Percentiles rank a stretch among this genome's conserved stretches.
Conservation (phyloP, 1,140 invertebrate genomes). For the Argopecten irradians region DNA sequence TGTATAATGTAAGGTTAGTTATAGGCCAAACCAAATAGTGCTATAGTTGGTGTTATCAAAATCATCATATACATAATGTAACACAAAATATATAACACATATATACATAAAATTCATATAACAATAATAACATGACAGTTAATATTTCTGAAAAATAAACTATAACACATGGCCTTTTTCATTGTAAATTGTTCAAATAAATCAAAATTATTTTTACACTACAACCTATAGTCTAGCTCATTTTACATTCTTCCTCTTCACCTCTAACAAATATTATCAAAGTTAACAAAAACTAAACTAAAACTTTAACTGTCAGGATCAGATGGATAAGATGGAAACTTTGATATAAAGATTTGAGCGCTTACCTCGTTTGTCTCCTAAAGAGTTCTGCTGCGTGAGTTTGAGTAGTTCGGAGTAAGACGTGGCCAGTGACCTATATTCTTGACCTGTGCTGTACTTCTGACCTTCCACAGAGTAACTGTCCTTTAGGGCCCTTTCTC, state of each 20-base stretch:
- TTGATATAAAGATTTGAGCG: too few species aligned
- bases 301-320: too few species aligned
- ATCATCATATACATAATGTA: not conserved
- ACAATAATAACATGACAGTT: not conserved
- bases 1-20: too few species aligned
- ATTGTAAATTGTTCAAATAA: too few species aligned
- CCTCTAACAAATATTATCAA: too few species aligned
- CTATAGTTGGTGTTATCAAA: not conserved
- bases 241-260: too few species aligned
- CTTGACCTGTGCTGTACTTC: slow-evolving; percentile 27
- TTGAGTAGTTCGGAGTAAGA: slow-evolving; percentile 35
- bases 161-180: too few species aligned
- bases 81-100: not conserved
- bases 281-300: too few species aligned
- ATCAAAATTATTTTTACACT: too few species aligned
- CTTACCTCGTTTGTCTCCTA: not conserved
- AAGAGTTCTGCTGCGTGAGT: not conserved
- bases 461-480: slow-evolving; percentile 11
- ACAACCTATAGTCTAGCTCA: too few species aligned
- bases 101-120: not conserved
- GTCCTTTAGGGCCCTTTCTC: not conserved
- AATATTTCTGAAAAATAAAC: not conserved
- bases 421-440: slow-evolving; percentile 33
- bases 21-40: not conserved
- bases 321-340: too few species aligned